Percentiles rank a stretch among this genome's conserved stretches.
Evolutionary conservation across 2,888 invertebrate species (phyloP).

Genomic region (Dasysyrphus albostriatus): DNA sequence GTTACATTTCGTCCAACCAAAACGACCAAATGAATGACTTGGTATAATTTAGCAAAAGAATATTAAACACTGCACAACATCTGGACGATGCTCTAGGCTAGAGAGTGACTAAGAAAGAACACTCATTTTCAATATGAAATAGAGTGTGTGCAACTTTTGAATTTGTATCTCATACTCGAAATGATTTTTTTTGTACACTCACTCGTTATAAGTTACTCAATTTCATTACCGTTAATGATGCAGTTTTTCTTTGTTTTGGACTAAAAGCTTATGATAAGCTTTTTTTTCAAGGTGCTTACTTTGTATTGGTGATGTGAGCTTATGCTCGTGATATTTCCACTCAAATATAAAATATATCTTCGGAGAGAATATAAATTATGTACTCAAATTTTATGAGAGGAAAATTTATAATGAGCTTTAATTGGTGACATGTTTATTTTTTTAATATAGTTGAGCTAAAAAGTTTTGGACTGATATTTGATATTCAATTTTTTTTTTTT

Average conservation of each 20-base stretch:
- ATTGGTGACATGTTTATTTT: background rate
- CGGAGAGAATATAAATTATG: background rate
- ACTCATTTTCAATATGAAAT: slow-evolving; percentile 24
- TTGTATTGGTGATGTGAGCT: background rate
- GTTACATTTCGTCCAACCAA: slow-evolving; percentile 62
- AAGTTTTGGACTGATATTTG: background rate
- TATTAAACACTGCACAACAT: slow-evolving; percentile 46
- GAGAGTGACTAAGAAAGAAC: slow-evolving; percentile 47
- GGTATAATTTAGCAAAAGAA: slow-evolving; percentile 51
- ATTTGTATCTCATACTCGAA: background rate
- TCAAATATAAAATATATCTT: slow-evolving; percentile 4
- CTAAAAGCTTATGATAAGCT: slow-evolving; percentile 1
- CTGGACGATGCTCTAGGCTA: slow-evolving; percentile 32
- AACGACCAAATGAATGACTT: slow-evolving; percentile 55
- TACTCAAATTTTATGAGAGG: background rate
- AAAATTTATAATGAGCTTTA: background rate
- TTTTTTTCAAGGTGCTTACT: background rate
- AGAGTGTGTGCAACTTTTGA: slow-evolving; percentile 1
- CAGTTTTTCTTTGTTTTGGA: slow-evolving; percentile 7
- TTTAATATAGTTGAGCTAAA: background rate
- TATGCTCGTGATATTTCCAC: background rate
- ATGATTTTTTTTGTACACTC: slow-evolving; percentile 11
- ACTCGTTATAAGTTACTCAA: slow-evolving; percentile 45
- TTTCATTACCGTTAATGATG: slow-evolving; percentile 29
- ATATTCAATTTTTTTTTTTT: background rate